A percentile compares a stretch with the other conserved stretches of the same genome.
phyloP scores from a whole-genome alignment of 2,113 vertebrate species.

The Leucopsar rothschildi region DNA sequence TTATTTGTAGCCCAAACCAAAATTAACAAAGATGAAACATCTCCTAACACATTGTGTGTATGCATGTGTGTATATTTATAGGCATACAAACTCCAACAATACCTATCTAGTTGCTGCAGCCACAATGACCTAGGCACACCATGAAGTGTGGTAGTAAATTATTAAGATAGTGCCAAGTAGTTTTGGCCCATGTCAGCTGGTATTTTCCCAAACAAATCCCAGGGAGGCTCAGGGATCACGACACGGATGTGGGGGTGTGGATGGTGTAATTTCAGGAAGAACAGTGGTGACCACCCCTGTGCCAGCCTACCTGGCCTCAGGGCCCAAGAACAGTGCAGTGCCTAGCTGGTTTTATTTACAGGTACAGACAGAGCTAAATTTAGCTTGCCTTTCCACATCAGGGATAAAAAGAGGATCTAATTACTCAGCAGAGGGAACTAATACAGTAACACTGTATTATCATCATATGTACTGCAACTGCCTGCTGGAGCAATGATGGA shows the following conservation, averaged over 20 bases:
- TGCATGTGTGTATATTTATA: rapidly evolving
- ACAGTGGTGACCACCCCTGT: neutral
- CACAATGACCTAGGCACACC: neutral
- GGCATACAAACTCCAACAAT: neutral
- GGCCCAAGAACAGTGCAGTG: neutral
- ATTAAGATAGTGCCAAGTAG: neutral
- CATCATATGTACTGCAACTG: neutral
- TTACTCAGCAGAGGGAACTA: neutral
- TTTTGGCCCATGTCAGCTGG: neutral
- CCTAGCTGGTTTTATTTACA: neutral
- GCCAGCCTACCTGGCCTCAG: neutral
- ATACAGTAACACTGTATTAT: neutral
- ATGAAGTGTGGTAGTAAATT: neutral
- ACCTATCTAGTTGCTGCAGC: neutral
- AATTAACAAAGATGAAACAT: neutral
- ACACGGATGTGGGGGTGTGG: neutral
- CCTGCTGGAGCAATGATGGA: neutral
- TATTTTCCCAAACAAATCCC: neutral
- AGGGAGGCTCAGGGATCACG: neutral
- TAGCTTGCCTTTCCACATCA: neutral
- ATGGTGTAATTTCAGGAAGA: neutral
- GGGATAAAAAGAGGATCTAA: neutral
- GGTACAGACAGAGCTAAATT: neutral
- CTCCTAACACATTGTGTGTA: rapidly evolving
- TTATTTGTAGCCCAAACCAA: neutral